These are phyloP conservation scores for Callimorpha dominula DNA, from an alignment of 2,888 invertebrate species.

Conservation along the genomic window DNA sequence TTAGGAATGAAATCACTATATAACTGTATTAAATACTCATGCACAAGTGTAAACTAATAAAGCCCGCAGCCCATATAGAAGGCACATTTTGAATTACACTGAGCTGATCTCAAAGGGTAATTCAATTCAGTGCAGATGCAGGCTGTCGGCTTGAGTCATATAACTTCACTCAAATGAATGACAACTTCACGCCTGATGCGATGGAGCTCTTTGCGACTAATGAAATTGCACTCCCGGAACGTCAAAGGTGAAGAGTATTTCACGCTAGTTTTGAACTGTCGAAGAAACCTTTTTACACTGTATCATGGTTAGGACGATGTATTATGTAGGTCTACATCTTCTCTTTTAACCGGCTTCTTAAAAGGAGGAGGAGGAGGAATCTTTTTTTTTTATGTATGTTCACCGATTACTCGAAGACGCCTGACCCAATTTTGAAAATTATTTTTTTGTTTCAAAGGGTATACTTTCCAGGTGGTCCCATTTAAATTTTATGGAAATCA, in stretches of 20 bases:
- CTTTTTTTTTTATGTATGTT: too few relatives aligned
- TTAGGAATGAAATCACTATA: background rate
- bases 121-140: conserved; percentile 56
- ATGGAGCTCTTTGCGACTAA: conserved; percentile 70
- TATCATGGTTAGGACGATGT: background rate
- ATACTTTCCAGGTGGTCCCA: too few relatives aligned
- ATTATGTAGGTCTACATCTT: background rate
- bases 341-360: too few relatives aligned
- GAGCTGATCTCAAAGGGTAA: conserved; percentile 59
- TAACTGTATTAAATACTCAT: background rate
- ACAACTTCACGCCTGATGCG: conserved; percentile 65
- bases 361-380: too few relatives aligned
- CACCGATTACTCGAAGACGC: too few relatives aligned
- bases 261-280: conserved; percentile 41
- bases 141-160: conserved; percentile 54
- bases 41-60: conserved; percentile 29
- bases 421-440: too few relatives aligned
- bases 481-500: too few relatives aligned
- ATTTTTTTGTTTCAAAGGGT: too few relatives aligned
- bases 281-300: conserved; percentile 29
- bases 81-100: conserved; percentile 37
- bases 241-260: conserved; percentile 54
- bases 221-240: conserved; percentile 72
- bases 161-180: conserved; percentile 74
- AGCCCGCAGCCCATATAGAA: conserved; percentile 22